Evolutionary conservation across 1,140 invertebrate species (phyloP).

Genomic region (Heliconius nattereri): DNA sequence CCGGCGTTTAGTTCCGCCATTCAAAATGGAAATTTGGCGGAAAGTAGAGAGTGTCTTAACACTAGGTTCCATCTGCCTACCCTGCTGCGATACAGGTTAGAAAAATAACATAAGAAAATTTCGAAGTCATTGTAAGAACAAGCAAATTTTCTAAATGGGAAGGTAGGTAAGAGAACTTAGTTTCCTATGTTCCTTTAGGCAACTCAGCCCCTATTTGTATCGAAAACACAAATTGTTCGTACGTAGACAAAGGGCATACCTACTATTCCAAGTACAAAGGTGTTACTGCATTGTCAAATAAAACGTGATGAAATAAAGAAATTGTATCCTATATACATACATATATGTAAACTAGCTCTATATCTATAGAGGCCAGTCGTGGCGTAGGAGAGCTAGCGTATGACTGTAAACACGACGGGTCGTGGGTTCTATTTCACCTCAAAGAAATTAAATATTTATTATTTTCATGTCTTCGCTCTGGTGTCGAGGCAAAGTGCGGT

Average conservation of each 20-base stretch:
- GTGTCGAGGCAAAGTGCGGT: no score
- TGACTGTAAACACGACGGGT: no score
- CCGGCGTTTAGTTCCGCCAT: no score
- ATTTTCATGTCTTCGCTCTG: no score
- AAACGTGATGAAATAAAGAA: background rate
- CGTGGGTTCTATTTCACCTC: no score
- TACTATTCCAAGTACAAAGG: background rate
- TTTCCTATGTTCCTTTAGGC: background rate
- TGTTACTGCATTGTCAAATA: background rate
- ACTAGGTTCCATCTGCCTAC: no score
- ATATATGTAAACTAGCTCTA: background rate
- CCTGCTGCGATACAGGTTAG: no score
- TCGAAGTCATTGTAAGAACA: background rate
- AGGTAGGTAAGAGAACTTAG: background rate
- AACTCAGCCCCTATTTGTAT: slow-evolving; percentile 7
- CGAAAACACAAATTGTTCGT: background rate
- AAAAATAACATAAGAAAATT: background rate
- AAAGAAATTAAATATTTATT: no score
- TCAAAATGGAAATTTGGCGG: no score
- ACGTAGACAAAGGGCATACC: background rate
- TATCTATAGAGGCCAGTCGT: background rate
- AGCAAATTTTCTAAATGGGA: background rate
- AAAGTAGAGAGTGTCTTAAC: no score
- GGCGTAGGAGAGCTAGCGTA: no score
- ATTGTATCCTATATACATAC: background rate